Evolutionary conservation across 2,888 invertebrate genomes (phyloP), one percentile per base, ranked within the genome.

Genomic region (Pardosa pseudoannulata): DNA sequence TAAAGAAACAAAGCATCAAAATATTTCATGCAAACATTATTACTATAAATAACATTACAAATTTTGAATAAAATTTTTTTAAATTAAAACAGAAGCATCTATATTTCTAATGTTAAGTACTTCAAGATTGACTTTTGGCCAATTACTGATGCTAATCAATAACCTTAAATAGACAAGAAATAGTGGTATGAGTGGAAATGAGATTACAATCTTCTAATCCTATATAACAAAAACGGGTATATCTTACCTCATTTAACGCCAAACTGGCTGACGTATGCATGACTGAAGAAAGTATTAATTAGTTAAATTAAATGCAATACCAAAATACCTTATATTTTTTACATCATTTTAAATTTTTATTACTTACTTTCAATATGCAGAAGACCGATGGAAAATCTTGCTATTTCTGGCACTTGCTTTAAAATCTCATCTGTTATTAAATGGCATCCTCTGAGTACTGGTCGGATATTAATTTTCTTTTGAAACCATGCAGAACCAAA

Each of bases 231-330:
- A n/a, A n/a, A n/a, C n/a, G n/a, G n/a, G n/a, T n/a, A 23, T 23
- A 3, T 72, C 89, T 89, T 89, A 91, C 91, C 90, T 92, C 98
- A 93, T 98, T 98, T 92, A 98, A 94, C 90, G 97, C 97, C 92
- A 98, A 94, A 94, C 98, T 98, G 92, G 98, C 98, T 91, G 98
- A 98, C 91, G 98, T 98, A 93, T 98, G 98, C 93, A 98, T 95
- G 93, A 98, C 98, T 98, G 94, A 76, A 71, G 50, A 82, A 76
- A 75, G 31, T 56, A 36, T 41, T 46, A 56, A 5, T 46, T 46
- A 32, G 28, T 28, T 75, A n/a, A 75, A 41, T 28, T 19, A 32
- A 7, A 70, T 23, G 64, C 23, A 29, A 28, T 65, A 13, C 31
- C 6, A 16, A 50, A 31, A 31, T 36, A 9, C 36, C 6, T 65